A percentile compares a stretch with the other conserved stretches of the same genome.
Conservation (phyloP, 2,888 invertebrate species). For the Piscicola geometra region DNA sequence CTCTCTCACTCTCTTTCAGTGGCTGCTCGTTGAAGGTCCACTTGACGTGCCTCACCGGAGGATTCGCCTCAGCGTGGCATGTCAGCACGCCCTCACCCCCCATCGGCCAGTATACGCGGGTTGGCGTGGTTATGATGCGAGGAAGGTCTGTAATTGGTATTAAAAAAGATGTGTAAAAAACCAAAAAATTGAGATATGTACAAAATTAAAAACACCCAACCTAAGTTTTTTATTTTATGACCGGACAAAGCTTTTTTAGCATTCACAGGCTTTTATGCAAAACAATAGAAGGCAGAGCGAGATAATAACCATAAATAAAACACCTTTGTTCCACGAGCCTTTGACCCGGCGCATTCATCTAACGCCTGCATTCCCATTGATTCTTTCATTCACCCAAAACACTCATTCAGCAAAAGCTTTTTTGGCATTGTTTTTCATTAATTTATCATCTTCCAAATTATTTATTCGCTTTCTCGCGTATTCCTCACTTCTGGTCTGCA, state of each 20-base stretch:
- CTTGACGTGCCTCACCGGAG: conserved; percentile 86
- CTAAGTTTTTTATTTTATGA: too few species aligned
- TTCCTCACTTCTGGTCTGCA: neutral
- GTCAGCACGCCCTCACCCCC: conserved; percentile 79
- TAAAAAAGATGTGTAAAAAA: too few species aligned
- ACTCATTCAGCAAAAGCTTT: neutral
- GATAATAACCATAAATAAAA: too few species aligned
- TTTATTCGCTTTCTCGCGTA: neutral
- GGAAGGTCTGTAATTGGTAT: conserved; percentile 87
- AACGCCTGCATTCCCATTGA: too few species aligned
- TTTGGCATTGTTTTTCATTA: neutral
- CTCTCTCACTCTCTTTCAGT: conserved; percentile 21
- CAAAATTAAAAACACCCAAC: too few species aligned
- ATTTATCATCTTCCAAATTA: neutral
- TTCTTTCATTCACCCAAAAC: too few species aligned
- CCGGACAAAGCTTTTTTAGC: too few species aligned
- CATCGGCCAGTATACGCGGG: conserved; percentile 87
- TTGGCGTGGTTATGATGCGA: conserved; percentile 89
- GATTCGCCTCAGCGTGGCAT: conserved; percentile 94
- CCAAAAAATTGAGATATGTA: too few species aligned
- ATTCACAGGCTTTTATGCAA: too few species aligned
- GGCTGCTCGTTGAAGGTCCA: conserved; percentile 92
- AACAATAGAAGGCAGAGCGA: too few species aligned
- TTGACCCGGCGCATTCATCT: too few species aligned
- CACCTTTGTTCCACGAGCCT: too few species aligned